A percentile compares a stretch with the other conserved stretches of the same genome.
These are phyloP conservation scores for Drosophila nr. fundita DNA, from an alignment of 2,888 invertebrate genomes.

Conservation along the genomic window DNA sequence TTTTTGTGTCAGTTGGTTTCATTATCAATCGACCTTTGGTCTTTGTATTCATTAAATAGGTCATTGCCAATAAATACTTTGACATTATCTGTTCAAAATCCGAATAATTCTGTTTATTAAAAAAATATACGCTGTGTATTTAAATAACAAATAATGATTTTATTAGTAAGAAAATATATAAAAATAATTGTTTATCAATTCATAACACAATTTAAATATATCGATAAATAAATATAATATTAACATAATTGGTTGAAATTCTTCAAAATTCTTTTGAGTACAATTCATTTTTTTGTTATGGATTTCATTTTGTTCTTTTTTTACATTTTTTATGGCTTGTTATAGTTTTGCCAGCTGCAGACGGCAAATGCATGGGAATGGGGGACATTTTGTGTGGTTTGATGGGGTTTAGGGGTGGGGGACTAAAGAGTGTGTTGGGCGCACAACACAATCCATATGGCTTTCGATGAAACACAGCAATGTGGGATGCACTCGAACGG, in stretches of 20 bases:
- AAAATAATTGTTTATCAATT: conserved; percentile 53
- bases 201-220: conserved; percentile 52
- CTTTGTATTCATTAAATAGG: conserved; percentile 20
- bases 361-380: conserved; percentile 70
- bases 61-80: conserved; percentile 12
- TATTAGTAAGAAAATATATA: conserved; percentile 52
- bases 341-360: conserved; percentile 63
- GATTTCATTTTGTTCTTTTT: conserved; percentile 39
- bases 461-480: conserved; percentile 46
- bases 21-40: conserved; percentile 48
- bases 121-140: conserved; percentile 3
- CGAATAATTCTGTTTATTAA: background rate
- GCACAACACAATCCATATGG: conserved; percentile 44
- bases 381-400: conserved; percentile 22
- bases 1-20: conserved; percentile 24
- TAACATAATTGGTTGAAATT: conserved; percentile 44
- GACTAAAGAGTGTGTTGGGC: conserved; percentile 22
- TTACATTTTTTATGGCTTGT: conserved; percentile 65
- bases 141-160: conserved; percentile 65
- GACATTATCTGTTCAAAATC: background rate
- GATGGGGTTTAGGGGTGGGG: conserved; percentile 11
- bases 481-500: background rate
- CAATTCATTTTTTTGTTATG: conserved; percentile 27
- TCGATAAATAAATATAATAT: conserved; percentile 72
- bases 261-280: conserved; percentile 35